Percentiles rank a stretch among this genome's conserved stretches.
phyloP scores from a whole-genome alignment of 1,140 invertebrate species.

The Diabrotica undecimpunctata region DNA sequence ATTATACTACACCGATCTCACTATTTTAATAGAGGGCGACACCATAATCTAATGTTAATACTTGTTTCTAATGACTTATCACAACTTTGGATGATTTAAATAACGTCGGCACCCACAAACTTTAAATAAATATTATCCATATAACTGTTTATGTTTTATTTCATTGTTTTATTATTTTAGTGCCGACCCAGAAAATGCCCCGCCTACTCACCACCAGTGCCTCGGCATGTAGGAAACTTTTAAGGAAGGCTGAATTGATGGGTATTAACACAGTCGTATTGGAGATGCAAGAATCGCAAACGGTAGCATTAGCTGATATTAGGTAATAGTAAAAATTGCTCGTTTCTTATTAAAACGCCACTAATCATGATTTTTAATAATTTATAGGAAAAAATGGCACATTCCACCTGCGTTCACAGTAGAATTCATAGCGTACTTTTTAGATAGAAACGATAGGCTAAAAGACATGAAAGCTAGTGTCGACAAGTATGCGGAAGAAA shows the following conservation, averaged over 20 bases:
- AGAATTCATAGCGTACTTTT: slow-evolving; percentile 92
- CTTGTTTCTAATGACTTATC: too few relatives aligned
- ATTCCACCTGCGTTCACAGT: slow-evolving; percentile 87
- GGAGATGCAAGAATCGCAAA: slow-evolving; percentile 76
- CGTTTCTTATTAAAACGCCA: too few relatives aligned
- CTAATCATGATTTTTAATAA: too few relatives aligned
- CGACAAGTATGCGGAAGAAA: slow-evolving; percentile 71
- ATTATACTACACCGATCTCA: too few relatives aligned
- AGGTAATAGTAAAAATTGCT: slow-evolving; percentile 40
- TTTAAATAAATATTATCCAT: too few relatives aligned
- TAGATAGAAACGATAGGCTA: slow-evolving; percentile 79
- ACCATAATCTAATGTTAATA: too few relatives aligned
- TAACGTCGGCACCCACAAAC: too few relatives aligned
- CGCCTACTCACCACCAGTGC: slow-evolving; percentile 85
- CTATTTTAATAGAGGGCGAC: too few relatives aligned
- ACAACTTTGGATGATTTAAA: too few relatives aligned
- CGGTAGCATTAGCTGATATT: slow-evolving; percentile 76
- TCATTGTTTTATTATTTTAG: slow-evolving; percentile 47
- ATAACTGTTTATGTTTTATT: too few relatives aligned
- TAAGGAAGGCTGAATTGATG: slow-evolving; percentile 86
- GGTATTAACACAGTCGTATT: slow-evolving; percentile 75
- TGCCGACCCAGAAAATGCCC: slow-evolving; percentile 92
- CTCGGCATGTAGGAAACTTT: slow-evolving; percentile 77
- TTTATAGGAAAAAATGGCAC: slow-evolving; percentile 77
- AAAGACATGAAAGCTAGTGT: slow-evolving; percentile 72